Percentiles rank a stretch among this genome's conserved stretches.
These are phyloP conservation scores for Solenopsis fugax DNA, from an alignment of 1,140 invertebrate species.

Conservation along the genomic window DNA sequence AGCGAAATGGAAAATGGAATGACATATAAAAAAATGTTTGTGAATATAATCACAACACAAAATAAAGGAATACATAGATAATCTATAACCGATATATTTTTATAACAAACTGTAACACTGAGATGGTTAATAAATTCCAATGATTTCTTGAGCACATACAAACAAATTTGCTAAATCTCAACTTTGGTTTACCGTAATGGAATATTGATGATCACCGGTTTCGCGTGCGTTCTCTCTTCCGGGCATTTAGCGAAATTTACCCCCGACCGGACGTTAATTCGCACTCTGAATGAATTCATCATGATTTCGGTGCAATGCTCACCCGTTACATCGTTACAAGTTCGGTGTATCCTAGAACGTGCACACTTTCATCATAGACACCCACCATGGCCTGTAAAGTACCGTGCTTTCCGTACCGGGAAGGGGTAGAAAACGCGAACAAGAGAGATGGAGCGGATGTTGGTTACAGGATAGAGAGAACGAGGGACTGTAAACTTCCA, in stretches of 20 bases:
- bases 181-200: slow-evolving; percentile 69
- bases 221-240: slow-evolving; percentile 70
- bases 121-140: slow-evolving; percentile 17
- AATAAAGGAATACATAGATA: neutral
- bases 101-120: neutral
- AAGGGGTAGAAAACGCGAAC: slow-evolving; percentile 65
- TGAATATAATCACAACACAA: neutral
- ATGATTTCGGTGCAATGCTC: slow-evolving; percentile 74
- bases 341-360: slow-evolving; percentile 45
- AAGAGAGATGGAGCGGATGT: slow-evolving; percentile 62
- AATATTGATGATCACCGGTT: slow-evolving; percentile 75
- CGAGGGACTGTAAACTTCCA: slow-evolving; percentile 76
- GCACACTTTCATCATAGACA: slow-evolving; percentile 73
- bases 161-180: slow-evolving; percentile 71
- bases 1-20: neutral
- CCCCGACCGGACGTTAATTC: slow-evolving; percentile 74
- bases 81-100: slow-evolving; percentile 7
- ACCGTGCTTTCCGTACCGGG: slow-evolving; percentile 65
- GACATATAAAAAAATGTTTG: neutral
- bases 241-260: slow-evolving; percentile 74
- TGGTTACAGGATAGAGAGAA: slow-evolving; percentile 55
- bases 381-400: slow-evolving; percentile 71
- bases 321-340: slow-evolving; percentile 77
- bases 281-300: slow-evolving; percentile 74
- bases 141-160: slow-evolving; percentile 11